Evolutionary conservation across 2,113 vertebrate genomes (phyloP).

Genomic region (Genyomyrus donnyi): DNA sequence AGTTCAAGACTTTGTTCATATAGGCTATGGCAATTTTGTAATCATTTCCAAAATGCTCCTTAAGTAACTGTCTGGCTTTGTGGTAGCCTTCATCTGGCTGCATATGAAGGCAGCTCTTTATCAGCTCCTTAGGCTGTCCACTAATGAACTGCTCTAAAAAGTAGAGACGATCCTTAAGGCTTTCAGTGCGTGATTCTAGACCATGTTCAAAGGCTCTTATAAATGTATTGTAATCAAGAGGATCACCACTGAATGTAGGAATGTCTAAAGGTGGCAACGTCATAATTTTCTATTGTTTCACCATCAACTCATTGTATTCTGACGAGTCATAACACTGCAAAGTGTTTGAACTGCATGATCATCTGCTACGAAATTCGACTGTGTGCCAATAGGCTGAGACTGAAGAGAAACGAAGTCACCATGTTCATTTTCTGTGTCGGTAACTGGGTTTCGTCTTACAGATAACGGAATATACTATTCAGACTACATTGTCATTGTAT

Average conservation of each 20-base stretch:
- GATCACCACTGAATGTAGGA: not conserved
- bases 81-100: not conserved
- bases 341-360: not conserved
- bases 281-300: not conserved
- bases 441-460: not conserved
- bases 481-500: too few relatives aligned
- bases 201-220: constrained; percentile 7
- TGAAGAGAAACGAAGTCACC: not conserved
- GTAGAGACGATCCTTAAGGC: constrained; percentile 1
- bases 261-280: not conserved
- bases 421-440: not conserved
- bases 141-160: constrained; percentile 8
- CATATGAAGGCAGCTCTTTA: constrained; percentile 19
- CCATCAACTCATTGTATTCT: constrained; percentile 2
- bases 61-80: constrained; percentile 14
- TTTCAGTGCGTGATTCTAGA: not conserved
- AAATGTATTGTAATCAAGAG: not conserved
- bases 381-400: not conserved
- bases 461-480: too few relatives aligned
- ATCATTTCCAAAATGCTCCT: constrained; percentile 18
- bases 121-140: constrained; percentile 18
- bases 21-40: constrained; percentile 19
- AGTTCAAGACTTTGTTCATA: constrained; percentile 19
- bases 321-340: not conserved
- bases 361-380: not conserved